Percentiles rank a stretch among this genome's conserved stretches.
phyloP scores from a whole-genome alignment of 2,888 invertebrate species.

The Hirtodrosophila alboralis region DNA sequence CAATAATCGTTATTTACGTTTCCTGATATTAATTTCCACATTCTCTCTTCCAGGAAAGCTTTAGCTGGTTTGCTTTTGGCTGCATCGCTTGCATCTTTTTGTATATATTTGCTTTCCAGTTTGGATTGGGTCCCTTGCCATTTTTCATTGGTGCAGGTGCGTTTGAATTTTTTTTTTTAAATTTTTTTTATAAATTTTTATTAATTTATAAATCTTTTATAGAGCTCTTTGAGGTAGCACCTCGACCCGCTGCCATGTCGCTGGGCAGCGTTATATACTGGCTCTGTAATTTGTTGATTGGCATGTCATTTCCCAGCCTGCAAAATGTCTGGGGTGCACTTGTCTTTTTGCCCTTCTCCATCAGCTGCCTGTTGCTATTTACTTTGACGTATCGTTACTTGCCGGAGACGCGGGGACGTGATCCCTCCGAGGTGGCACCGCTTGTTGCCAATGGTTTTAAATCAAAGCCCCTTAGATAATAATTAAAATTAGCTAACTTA shows the following conservation, averaged over 20 bases:
- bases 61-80: slow-evolving; percentile 89
- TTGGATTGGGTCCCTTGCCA: slow-evolving; percentile 93
- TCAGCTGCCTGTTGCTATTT: slow-evolving; percentile 76
- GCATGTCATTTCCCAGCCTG: slow-evolving; percentile 88
- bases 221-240: slow-evolving; percentile 93
- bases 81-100: slow-evolving; percentile 89
- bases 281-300: slow-evolving; percentile 93
- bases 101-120: slow-evolving; percentile 91
- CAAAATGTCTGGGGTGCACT: slow-evolving; percentile 87
- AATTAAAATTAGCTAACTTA: slow-evolving; percentile 2
- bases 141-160: slow-evolving; percentile 92
- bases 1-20: too few relatives aligned
- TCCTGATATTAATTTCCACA: not conserved
- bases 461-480: slow-evolving; percentile 80
- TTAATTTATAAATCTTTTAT: too few relatives aligned
- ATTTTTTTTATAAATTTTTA: too few relatives aligned
- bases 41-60: slow-evolving; percentile 85
- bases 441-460: slow-evolving; percentile 87
- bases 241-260: slow-evolving; percentile 93
- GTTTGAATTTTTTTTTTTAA: not conserved
- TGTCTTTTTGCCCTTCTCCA: slow-evolving; percentile 90
- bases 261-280: slow-evolving; percentile 94
- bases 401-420: slow-evolving; percentile 90
- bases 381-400: slow-evolving; percentile 86
- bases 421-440: slow-evolving; percentile 87